Percentiles rank a stretch among this genome's conserved stretches.
phyloP scores from a whole-genome alignment of 2,888 invertebrate species.

The Asteroscopus sphinx region DNA sequence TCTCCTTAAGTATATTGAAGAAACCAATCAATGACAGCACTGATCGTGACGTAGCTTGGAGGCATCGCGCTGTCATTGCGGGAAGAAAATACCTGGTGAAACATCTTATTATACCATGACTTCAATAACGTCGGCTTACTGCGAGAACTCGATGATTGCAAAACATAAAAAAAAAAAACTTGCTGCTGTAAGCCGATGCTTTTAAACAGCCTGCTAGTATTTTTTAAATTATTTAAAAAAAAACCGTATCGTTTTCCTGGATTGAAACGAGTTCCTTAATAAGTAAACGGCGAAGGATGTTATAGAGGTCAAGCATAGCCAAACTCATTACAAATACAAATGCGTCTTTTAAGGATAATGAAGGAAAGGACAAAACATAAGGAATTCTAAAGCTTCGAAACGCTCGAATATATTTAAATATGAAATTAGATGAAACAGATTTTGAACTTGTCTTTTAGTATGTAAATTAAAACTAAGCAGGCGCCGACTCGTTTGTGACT shows the following conservation, averaged over 20 bases:
- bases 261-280: slow-evolving; percentile 12
- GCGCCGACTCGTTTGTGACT: slow-evolving; percentile 20
- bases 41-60: no score
- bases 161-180: no score
- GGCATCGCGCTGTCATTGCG: no score
- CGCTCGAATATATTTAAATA: slow-evolving; percentile 56
- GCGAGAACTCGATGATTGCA: no score
- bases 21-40: no score
- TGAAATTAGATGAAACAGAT: slow-evolving; percentile 44
- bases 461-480: slow-evolving; percentile 44
- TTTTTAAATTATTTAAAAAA: no score
- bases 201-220: no score
- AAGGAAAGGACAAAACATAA: slow-evolving; percentile 27
- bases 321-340: slow-evolving; percentile 8
- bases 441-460: slow-evolving; percentile 39
- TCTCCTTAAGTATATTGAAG: no score
- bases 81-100: no score
- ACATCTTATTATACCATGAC: no score
- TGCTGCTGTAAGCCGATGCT: no score
- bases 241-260: slow-evolving; percentile 8
- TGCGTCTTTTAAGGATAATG: slow-evolving; percentile 25
- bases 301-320: slow-evolving; percentile 18
- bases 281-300: slow-evolving; percentile 13
- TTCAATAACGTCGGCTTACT: no score
- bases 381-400: slow-evolving; percentile 25